Evolutionary conservation across 1,140 invertebrate genomes (phyloP).

Genomic region (Hylaeus volcanicus): DNA sequence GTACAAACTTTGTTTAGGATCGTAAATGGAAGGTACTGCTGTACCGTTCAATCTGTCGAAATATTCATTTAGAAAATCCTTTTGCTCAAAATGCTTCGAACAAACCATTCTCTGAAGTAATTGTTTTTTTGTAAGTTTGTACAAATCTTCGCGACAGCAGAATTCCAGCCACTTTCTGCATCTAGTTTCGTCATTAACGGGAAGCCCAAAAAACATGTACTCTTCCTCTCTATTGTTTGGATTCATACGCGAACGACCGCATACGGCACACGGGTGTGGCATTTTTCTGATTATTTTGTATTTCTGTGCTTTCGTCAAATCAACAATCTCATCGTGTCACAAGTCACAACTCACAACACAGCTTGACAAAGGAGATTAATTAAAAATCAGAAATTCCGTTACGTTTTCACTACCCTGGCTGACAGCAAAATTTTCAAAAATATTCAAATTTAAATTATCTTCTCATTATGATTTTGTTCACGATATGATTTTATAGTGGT

Average conservation of each 20-base stretch:
- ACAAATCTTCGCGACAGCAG: constrained; percentile 78
- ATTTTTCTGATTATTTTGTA: constrained; percentile 63
- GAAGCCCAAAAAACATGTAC: constrained; percentile 79
- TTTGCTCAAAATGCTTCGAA: constrained; percentile 76
- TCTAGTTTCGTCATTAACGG: constrained; percentile 76
- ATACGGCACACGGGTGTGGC: constrained; percentile 79
- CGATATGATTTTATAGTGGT: constrained; percentile 1
- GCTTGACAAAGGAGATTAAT: background rate
- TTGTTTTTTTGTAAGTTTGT: constrained; percentile 77
- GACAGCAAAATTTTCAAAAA: background rate
- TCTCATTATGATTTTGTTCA: constrained; percentile 19
- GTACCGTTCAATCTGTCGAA: constrained; percentile 73
- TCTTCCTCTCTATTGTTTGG: constrained; percentile 78
- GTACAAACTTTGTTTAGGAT: constrained; percentile 78
- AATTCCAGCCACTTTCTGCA: constrained; percentile 79
- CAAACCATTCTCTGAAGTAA: constrained; percentile 78
- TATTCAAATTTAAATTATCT: constrained; percentile 24
- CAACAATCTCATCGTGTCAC: constrained; percentile 40
- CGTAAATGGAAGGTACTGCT: constrained; percentile 77
- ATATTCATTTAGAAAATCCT: constrained; percentile 77
- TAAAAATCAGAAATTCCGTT: background rate
- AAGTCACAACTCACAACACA: background rate
- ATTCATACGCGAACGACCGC: constrained; percentile 79
- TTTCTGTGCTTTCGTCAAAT: constrained; percentile 53
- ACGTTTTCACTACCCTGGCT: background rate